phyloP scores from a whole-genome alignment of 2,888 invertebrate genomes.

The Acanthococcus lagerstroemiae region DNA sequence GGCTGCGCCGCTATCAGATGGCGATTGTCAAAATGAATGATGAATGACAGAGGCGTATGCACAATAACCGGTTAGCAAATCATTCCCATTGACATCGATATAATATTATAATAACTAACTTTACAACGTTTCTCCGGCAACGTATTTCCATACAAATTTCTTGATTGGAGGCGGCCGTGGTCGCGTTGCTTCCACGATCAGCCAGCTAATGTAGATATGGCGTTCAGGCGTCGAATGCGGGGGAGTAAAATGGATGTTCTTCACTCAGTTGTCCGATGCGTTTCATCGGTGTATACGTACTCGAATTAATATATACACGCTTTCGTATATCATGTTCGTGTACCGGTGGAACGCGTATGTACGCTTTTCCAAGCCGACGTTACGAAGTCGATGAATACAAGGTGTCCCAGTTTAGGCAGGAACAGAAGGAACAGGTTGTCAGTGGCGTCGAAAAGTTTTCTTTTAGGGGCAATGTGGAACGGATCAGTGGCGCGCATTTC shows the following conservation, averaged over 20 bases:
- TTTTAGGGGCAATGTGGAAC: too few species aligned
- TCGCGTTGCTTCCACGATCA: background rate
- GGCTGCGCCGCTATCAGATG: constrained; percentile 24
- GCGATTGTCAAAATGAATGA: constrained; percentile 29
- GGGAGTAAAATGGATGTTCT: background rate
- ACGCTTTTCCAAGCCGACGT: too few species aligned
- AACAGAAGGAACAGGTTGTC: too few species aligned
- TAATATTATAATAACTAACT: constrained; percentile 28
- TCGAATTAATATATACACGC: background rate
- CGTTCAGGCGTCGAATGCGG: background rate
- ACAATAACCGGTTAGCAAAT: constrained; percentile 29
- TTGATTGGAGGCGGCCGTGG: constrained; percentile 21
- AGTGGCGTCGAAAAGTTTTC: too few species aligned
- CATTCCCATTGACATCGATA: constrained; percentile 27
- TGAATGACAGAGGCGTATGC: constrained; percentile 30
- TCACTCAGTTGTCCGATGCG: background rate
- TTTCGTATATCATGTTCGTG: too few species aligned
- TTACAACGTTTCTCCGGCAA: constrained; percentile 14
- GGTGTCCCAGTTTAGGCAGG: too few species aligned
- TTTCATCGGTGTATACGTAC: too few species aligned
- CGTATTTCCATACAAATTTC: constrained; percentile 26
- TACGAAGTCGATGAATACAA: too few species aligned
- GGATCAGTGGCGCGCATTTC: too few species aligned
- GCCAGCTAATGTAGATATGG: background rate
- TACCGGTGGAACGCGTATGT: too few species aligned